These are phyloP conservation scores for Atherinomorus stipes DNA, from an alignment of 2,113 vertebrate species.

Conservation along the genomic window DNA sequence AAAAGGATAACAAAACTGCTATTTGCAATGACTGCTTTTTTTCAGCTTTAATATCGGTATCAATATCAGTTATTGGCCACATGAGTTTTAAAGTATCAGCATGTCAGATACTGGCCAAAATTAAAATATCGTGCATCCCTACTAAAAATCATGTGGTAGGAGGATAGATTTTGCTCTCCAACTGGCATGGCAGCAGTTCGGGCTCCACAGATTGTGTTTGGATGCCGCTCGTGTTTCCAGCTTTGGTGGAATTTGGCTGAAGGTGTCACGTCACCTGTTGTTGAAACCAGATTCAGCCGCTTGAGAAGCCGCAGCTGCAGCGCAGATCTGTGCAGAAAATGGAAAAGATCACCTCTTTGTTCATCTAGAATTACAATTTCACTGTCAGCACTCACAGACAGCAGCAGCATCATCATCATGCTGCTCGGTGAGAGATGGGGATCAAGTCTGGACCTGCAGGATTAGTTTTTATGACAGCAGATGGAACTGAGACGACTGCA, in stretches of 20 bases:
- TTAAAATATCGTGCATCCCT: too few species aligned
- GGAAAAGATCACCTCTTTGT: constrained; percentile 1
- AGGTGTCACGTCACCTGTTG: not conserved
- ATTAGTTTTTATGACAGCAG: not conserved
- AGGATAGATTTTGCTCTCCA: too few species aligned
- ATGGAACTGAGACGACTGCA: too few species aligned
- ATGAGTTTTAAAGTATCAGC: too few species aligned
- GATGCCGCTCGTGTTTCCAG: not conserved
- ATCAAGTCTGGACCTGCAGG: constrained; percentile 8
- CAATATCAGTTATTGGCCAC: too few species aligned
- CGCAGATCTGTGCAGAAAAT: not conserved
- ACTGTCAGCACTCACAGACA: not conserved
- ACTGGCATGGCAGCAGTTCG: not conserved
- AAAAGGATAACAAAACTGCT: too few species aligned
- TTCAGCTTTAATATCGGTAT: too few species aligned
- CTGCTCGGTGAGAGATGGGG: constrained; percentile 2
- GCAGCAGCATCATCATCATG: not conserved
- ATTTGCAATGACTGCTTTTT: too few species aligned
- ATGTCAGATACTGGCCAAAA: too few species aligned
- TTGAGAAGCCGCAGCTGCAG: not conserved
- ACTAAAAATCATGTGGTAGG: too few species aligned
- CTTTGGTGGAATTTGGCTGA: not conserved
- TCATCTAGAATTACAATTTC: not conserved
- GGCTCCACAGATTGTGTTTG: not conserved
- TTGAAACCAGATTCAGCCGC: not conserved